A percentile compares a stretch with the other conserved stretches of the same genome.
phyloP scores from a whole-genome alignment of 2,113 vertebrate genomes.

The Ageneiosus marmoratus region DNA sequence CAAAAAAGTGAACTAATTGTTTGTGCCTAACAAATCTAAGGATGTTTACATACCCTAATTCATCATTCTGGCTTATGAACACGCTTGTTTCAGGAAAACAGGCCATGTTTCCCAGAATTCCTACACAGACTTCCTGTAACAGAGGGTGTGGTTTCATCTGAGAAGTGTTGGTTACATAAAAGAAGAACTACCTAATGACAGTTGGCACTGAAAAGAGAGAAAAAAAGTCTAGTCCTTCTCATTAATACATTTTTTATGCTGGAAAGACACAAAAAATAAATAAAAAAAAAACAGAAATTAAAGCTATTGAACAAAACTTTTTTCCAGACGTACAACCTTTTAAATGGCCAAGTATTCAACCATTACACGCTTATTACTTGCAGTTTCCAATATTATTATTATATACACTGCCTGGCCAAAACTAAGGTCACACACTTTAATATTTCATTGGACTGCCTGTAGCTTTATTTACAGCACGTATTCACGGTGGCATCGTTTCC shows the following conservation, averaged over 20 bases:
- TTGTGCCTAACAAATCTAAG: background rate
- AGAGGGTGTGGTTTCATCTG: background rate
- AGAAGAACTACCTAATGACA: background rate
- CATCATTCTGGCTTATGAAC: constrained; percentile 85
- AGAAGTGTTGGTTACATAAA: background rate
- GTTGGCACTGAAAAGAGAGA: too few relatives aligned
- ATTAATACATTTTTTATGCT: too few relatives aligned
- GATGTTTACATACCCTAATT: constrained; percentile 79
- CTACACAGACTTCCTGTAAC: constrained; percentile 92
- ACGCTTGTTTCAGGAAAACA: constrained; percentile 90
- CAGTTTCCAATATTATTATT: background rate
- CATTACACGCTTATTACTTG: background rate
- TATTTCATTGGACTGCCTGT: too few relatives aligned
- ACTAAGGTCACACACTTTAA: too few relatives aligned
- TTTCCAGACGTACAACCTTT: background rate
- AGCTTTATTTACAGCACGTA: too few relatives aligned
- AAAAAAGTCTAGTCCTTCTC: background rate
- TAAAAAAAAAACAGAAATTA: background rate
- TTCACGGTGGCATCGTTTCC: too few relatives aligned
- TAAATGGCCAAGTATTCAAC: background rate
- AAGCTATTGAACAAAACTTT: background rate
- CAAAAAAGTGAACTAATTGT: background rate
- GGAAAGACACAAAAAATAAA: too few relatives aligned
- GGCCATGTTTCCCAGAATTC: constrained; percentile 95
- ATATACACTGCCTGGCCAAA: too few relatives aligned